Evolutionary conservation across 2,113 vertebrate genomes (phyloP).

Genomic region (Rhinichthys klamathensis): DNA sequence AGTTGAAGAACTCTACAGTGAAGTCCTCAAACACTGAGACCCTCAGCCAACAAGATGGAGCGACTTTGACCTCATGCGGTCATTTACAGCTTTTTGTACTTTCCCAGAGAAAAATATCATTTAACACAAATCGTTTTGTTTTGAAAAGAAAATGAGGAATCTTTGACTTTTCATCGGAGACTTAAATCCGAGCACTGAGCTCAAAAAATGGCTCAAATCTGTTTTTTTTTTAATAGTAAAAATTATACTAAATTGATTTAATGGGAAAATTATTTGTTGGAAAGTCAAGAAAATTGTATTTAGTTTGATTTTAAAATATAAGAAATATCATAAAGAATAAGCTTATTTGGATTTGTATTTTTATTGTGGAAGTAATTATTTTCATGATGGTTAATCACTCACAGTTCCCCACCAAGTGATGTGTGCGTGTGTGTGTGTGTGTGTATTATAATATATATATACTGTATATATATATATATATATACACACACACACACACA

Average conservation of each 20-base stretch:
- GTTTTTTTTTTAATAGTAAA: no score
- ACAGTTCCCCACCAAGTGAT: background rate
- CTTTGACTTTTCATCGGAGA: background rate
- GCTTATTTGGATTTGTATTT: no score
- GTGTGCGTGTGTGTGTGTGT: no score
- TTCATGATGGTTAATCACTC: no score
- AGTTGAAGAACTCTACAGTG: background rate
- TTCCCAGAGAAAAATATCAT: background rate
- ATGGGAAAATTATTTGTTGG: background rate
- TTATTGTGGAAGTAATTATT: background rate
- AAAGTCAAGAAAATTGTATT: no score
- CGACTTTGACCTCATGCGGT: no score
- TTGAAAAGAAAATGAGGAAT: background rate
- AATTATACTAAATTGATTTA: background rate
- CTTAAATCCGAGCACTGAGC: background rate
- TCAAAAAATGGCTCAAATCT: background rate
- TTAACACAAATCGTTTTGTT: background rate
- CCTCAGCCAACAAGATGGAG: background rate
- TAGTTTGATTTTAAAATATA: no score
- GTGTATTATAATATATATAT: no score
- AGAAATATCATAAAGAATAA: no score
- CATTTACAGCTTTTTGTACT: no score
- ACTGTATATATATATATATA: no score
- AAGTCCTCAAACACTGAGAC: constrained; percentile 1
- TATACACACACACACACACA: no score